These are phyloP conservation scores for Parazoanthus atlanticus DNA, from an alignment of 92 coral and sea anemone species.

Conservation along the genomic window DNA sequence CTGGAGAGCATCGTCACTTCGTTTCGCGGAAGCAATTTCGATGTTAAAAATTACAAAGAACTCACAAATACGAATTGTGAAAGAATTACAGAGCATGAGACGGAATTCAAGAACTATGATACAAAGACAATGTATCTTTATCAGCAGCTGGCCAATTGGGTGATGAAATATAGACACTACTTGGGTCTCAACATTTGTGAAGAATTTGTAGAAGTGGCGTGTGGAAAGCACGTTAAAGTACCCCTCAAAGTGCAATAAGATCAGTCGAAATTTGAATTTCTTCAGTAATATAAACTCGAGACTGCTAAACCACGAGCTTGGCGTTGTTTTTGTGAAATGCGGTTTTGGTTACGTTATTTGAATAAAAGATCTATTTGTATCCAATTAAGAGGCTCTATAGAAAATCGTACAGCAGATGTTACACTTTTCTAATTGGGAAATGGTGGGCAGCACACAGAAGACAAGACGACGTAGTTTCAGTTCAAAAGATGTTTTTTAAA, in stretches of 20 bases:
- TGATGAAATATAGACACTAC: not conserved
- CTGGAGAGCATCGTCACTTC: not conserved
- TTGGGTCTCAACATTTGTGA: not conserved
- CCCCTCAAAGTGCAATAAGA: not conserved
- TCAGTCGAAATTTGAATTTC: not conserved
- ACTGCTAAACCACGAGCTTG: no score
- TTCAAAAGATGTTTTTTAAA: no score
- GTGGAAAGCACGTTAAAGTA: not conserved
- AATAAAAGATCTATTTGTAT: no score
- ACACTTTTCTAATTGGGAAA: no score
- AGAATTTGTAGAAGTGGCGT: not conserved
- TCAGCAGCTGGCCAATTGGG: constrained; percentile 24
- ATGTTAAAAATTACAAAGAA: not conserved
- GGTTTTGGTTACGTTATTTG: no score
- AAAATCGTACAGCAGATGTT: no score
- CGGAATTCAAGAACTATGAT: not conserved
- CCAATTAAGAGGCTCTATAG: not conserved
- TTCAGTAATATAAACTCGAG: not conserved
- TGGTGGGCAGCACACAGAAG: no score
- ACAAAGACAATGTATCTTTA: not conserved
- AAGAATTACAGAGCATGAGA: not conserved
- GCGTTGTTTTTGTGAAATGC: no score
- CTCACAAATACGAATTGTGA: not conserved
- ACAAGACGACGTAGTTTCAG: no score
- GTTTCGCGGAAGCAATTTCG: not conserved